A percentile compares a stretch with the other conserved stretches of the same genome.
phyloP scores from a whole-genome alignment of 2,797 vertebrate genomes.

The Picus viridis region DNA sequence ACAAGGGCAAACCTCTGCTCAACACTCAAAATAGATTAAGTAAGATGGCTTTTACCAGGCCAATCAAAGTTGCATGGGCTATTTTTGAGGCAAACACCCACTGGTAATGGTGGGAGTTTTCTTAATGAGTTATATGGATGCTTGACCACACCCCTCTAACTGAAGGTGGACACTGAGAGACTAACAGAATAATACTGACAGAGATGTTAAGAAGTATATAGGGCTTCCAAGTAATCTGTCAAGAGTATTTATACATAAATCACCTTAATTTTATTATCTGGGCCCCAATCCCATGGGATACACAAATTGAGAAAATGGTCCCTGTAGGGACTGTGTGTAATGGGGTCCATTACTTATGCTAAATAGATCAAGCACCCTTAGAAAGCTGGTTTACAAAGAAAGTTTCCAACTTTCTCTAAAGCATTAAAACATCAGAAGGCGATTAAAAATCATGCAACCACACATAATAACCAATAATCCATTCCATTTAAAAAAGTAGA shows the following conservation, averaged over 20 bases:
- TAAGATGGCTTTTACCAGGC: not conserved
- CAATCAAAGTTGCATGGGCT: not conserved
- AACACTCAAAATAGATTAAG: rapidly evolving
- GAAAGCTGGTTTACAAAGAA: not conserved
- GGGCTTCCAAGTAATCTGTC: not conserved
- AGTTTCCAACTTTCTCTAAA: not conserved
- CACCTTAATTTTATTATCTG: not conserved
- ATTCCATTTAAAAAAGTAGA: not conserved
- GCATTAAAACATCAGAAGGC: not conserved
- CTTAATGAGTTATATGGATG: not conserved
- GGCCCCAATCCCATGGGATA: not conserved
- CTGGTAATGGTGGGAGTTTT: not conserved
- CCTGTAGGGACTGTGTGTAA: not conserved
- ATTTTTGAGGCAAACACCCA: not conserved
- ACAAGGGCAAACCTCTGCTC: not conserved
- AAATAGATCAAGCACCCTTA: not conserved
- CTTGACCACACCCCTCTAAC: not conserved
- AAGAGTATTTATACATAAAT: not conserved
- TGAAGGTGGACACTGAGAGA: not conserved
- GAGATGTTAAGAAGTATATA: not conserved
- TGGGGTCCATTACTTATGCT: not conserved
- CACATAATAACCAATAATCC: not conserved
- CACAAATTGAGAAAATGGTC: not conserved
- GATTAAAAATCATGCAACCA: not conserved
- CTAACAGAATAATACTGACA: not conserved